Conservation (phyloP, 2,113 vertebrate species). For the Cromileptes altivelis region DNA sequence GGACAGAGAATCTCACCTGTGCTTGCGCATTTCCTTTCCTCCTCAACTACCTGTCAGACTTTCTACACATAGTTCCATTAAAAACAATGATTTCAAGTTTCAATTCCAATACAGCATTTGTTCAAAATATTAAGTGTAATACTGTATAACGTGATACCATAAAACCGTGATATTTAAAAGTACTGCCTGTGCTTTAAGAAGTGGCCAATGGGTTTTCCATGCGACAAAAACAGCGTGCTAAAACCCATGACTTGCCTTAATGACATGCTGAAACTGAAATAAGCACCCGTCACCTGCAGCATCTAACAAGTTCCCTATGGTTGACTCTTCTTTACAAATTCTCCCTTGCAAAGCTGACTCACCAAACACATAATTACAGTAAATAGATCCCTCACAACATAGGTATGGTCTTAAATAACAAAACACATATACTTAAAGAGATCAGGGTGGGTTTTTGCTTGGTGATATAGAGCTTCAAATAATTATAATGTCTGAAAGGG, state of each 20-base stretch:
- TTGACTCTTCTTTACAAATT: not conserved
- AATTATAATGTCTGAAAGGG: no score
- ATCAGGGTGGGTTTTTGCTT: not conserved
- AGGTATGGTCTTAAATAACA: not conserved
- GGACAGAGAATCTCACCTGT: no score
- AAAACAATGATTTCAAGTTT: no score
- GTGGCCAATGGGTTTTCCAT: not conserved
- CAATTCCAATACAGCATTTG: no score
- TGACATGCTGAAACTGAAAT: constrained; percentile 19
- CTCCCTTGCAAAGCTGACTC: not conserved
- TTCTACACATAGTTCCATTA: no score
- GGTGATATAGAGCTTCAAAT: not conserved
- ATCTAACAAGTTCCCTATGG: not conserved
- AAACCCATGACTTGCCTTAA: constrained; percentile 1
- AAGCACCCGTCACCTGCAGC: constrained; percentile 7
- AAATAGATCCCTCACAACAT: not conserved
- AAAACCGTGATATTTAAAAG: not conserved
- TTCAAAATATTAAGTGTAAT: no score
- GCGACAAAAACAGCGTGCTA: not conserved
- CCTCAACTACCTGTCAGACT: no score
- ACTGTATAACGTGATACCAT: no score
- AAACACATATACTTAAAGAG: not conserved
- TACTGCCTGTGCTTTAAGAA: not conserved
- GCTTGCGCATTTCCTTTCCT: no score
- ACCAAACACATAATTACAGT: no score